phyloP scores from a whole-genome alignment of 2,888 invertebrate genomes.

The Congeria kusceri region DNA sequence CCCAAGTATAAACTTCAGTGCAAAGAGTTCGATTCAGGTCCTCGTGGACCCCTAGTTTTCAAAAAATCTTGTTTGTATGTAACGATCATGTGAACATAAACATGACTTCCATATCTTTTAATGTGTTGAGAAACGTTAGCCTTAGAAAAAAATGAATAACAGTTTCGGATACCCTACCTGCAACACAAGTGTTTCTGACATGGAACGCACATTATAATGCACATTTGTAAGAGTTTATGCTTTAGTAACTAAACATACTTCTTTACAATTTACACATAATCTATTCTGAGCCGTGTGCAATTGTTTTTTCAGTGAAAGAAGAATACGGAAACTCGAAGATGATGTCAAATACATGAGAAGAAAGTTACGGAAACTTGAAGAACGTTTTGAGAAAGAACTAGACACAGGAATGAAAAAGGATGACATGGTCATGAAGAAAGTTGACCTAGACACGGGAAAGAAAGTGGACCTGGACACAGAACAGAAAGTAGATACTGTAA shows the following conservation, averaged over 20 bases:
- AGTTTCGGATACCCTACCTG: background rate
- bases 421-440: background rate
- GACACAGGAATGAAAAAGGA: background rate
- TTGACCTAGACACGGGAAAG: conserved; percentile 2
- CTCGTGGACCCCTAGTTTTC: too few relatives aligned
- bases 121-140: too few relatives aligned
- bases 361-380: conserved; percentile 25
- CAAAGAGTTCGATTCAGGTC: too few relatives aligned
- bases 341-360: conserved; percentile 21
- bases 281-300: background rate
- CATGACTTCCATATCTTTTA: too few relatives aligned
- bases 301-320: conserved; percentile 35
- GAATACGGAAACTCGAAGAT: conserved; percentile 29
- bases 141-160: background rate
- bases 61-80: too few relatives aligned
- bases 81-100: too few relatives aligned
- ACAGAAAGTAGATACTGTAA: background rate
- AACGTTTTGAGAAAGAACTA: conserved; percentile 10
- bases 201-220: too few relatives aligned
- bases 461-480: conserved; percentile 9
- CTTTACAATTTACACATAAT: background rate
- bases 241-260: too few relatives aligned
- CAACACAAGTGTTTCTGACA: too few relatives aligned
- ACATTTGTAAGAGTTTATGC: too few relatives aligned
- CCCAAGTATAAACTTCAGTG: too few relatives aligned